Evolutionary conservation across 1,140 invertebrate species (phyloP).

Genomic region (Caenorhabditis remanei): DNA sequence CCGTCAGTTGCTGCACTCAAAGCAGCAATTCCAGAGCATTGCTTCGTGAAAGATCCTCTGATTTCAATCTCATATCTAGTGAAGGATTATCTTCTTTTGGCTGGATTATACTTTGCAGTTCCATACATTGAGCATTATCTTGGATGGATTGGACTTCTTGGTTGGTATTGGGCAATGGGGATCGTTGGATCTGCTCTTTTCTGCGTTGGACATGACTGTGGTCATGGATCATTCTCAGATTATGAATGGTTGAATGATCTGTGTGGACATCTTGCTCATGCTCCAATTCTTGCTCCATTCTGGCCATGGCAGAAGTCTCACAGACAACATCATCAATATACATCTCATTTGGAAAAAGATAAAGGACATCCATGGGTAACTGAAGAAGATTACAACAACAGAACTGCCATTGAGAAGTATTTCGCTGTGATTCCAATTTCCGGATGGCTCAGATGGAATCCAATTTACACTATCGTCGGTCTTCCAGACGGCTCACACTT

Average conservation of each 20-base stretch:
- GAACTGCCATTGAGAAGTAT: slow-evolving; percentile 60
- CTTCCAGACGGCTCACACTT: slow-evolving; percentile 71
- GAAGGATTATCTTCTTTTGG: slow-evolving; percentile 74
- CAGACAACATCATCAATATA: slow-evolving; percentile 69
- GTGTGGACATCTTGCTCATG: slow-evolving; percentile 71
- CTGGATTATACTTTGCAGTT: slow-evolving; percentile 67
- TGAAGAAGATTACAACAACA: slow-evolving; percentile 63
- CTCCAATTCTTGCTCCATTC: slow-evolving; percentile 70
- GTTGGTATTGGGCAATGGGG: slow-evolving; percentile 76
- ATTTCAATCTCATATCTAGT: slow-evolving; percentile 77
- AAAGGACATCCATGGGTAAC: slow-evolving; percentile 70
- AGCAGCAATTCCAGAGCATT: slow-evolving; percentile 73
- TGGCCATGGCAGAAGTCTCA: slow-evolving; percentile 73
- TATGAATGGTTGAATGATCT: slow-evolving; percentile 72
- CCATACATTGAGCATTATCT: slow-evolving; percentile 66
- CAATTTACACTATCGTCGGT: slow-evolving; percentile 69
- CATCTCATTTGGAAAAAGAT: slow-evolving; percentile 70
- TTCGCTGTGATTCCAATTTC: slow-evolving; percentile 66
- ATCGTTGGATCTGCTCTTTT: slow-evolving; percentile 78
- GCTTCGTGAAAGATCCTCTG: slow-evolving; percentile 74
- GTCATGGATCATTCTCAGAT: slow-evolving; percentile 78
- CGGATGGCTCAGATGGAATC: slow-evolving; percentile 68
- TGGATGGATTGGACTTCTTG: slow-evolving; percentile 65
- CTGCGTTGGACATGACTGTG: slow-evolving; percentile 79
- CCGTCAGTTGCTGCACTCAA: slow-evolving; percentile 67